These are phyloP conservation scores for Folsomia candida DNA, from an alignment of 2,888 invertebrate species.

Conservation along the genomic window DNA sequence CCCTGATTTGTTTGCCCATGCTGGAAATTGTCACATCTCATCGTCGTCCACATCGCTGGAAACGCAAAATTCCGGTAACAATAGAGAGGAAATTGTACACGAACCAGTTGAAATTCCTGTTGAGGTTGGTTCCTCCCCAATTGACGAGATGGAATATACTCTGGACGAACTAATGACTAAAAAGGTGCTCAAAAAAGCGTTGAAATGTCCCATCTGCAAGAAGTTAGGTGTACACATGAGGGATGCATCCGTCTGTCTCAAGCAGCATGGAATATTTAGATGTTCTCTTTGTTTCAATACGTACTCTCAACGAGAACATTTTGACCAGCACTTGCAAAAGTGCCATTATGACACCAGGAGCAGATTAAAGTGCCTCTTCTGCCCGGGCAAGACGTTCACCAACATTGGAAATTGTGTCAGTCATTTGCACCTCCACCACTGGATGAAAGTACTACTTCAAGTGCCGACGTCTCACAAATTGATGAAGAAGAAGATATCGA, in stretches of 20 bases:
- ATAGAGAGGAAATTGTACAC: background rate
- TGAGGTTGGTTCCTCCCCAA: conserved; percentile 45
- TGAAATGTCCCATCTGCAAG: conserved; percentile 46
- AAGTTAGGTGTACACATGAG: conserved; percentile 33
- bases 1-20: conserved; percentile 43
- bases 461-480: background rate
- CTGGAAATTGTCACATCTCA: conserved; percentile 33
- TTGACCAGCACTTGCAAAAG: conserved; percentile 39
- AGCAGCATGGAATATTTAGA: conserved; percentile 42
- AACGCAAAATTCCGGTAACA: background rate
- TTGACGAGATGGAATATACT: conserved; percentile 42
- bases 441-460: conserved; percentile 18
- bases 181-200: conserved; percentile 27
- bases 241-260: conserved; percentile 38
- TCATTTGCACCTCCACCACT: conserved; percentile 42
- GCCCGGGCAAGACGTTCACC: conserved; percentile 36
- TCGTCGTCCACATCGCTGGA: background rate
- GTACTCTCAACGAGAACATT: conserved; percentile 35
- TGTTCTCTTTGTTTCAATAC: conserved; percentile 49
- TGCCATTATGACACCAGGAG: conserved; percentile 27
- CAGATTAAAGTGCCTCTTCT: conserved; percentile 7
- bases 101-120: conserved; percentile 24
- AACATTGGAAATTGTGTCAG: conserved; percentile 47
- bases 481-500: conserved; percentile 7
- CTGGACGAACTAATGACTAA: conserved; percentile 30